Conservation (phyloP, 2,888 invertebrate species). For the Calliphora vomitoria region DNA sequence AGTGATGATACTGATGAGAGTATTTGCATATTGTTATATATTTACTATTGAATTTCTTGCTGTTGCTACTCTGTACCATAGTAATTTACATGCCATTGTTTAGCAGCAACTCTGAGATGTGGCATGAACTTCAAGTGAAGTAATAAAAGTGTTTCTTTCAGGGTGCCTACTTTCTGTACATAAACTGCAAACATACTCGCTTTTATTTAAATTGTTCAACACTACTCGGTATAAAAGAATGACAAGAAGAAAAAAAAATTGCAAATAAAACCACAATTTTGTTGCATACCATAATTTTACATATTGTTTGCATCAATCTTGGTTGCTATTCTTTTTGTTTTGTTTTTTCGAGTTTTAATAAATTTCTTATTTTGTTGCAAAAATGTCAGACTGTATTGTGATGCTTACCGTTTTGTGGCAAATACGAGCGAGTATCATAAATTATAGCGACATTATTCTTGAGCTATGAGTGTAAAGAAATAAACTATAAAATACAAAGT, state of each 20-base stretch:
- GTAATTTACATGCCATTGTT: slow-evolving; percentile 52
- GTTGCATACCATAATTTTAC: slow-evolving; percentile 31
- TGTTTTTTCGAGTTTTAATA: slow-evolving; percentile 9
- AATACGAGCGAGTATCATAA: background rate
- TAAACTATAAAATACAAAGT: slow-evolving; percentile 16
- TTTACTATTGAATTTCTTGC: slow-evolving; percentile 40
- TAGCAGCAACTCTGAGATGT: slow-evolving; percentile 23
- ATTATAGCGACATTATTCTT: background rate
- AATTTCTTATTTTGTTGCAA: slow-evolving; percentile 26
- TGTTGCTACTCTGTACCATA: slow-evolving; percentile 13
- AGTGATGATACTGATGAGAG: slow-evolving; percentile 50
- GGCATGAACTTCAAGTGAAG: slow-evolving; percentile 68
- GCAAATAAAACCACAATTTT: slow-evolving; percentile 53
- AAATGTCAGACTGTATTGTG: slow-evolving; percentile 7
- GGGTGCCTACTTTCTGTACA: slow-evolving; percentile 10
- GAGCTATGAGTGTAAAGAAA: background rate
- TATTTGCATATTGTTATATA: slow-evolving; percentile 39
- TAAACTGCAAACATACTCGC: background rate
- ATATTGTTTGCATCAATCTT: slow-evolving; percentile 61
- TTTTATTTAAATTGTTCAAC: background rate
- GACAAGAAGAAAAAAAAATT: slow-evolving; percentile 10
- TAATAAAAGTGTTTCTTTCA: slow-evolving; percentile 60
- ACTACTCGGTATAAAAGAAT: background rate
- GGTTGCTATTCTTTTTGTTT: background rate
- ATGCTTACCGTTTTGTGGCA: background rate